Evolutionary conservation across 2,797 vertebrate species (phyloP).

Genomic region (Crax fasciolata): DNA sequence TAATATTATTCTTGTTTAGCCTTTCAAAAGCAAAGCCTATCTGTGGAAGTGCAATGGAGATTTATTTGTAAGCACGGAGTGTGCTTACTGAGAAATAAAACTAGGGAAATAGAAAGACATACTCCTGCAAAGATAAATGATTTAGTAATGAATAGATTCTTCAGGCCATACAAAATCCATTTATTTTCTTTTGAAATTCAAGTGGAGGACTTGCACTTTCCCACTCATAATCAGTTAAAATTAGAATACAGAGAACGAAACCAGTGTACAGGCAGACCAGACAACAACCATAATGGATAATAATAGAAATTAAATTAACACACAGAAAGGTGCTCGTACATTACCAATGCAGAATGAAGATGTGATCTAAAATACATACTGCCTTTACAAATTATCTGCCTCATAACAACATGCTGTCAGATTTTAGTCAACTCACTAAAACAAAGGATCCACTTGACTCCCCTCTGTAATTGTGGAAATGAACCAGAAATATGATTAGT

Average conservation of each 20-base stretch:
- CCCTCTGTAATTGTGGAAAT: slow-evolving; percentile 13
- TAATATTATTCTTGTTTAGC: slow-evolving; percentile 57
- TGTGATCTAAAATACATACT: neutral
- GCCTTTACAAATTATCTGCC: neutral
- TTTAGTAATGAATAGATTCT: slow-evolving; percentile 83
- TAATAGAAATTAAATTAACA: slow-evolving; percentile 65
- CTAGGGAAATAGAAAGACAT: slow-evolving; percentile 57
- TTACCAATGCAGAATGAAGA: slow-evolving; percentile 13
- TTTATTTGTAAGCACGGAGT: slow-evolving; percentile 50
- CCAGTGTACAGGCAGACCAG: slow-evolving; percentile 51
- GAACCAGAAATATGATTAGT: slow-evolving; percentile 13
- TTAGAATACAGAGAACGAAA: slow-evolving; percentile 71
- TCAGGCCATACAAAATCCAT: slow-evolving; percentile 84
- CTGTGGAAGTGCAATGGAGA: slow-evolving; percentile 27
- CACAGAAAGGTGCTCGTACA: neutral
- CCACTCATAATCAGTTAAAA: slow-evolving; percentile 70
- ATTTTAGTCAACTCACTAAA: slow-evolving; percentile 6
- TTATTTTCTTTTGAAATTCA: slow-evolving; percentile 83
- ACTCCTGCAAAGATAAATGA: slow-evolving; percentile 80
- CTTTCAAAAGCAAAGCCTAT: slow-evolving; percentile 26
- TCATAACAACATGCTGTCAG: neutral
- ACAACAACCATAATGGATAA: slow-evolving; percentile 48
- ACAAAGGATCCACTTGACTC: slow-evolving; percentile 8
- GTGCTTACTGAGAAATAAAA: slow-evolving; percentile 72
- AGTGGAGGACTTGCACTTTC: slow-evolving; percentile 80